Percentiles rank a stretch among this genome's conserved stretches.
These are phyloP conservation scores for Macropodus opercularis DNA, from an alignment of 2,797 vertebrate species.

Conservation along the genomic window DNA sequence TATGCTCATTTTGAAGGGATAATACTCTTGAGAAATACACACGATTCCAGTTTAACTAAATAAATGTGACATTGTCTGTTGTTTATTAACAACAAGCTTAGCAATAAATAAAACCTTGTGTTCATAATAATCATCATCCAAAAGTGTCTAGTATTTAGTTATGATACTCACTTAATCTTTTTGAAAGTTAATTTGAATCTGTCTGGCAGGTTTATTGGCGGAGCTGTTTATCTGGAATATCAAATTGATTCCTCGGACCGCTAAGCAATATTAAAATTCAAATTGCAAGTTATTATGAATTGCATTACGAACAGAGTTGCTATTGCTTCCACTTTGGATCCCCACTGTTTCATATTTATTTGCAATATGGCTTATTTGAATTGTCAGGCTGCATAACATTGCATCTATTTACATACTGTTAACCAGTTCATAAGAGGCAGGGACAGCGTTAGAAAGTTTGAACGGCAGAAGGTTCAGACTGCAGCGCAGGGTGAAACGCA, in stretches of 20 bases:
- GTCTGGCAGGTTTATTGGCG: conserved; percentile 56
- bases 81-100: background rate
- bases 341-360: conserved; percentile 34
- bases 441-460: background rate
- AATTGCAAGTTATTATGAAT: conserved; percentile 32
- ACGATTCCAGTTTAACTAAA: background rate
- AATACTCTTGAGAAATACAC: background rate
- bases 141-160: conserved; percentile 23
- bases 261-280: conserved; percentile 49
- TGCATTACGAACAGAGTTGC: conserved; percentile 31
- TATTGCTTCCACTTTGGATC: conserved; percentile 28
- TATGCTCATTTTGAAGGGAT: conserved; percentile 2
- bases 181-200: conserved; percentile 44
- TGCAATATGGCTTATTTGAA: conserved; percentile 21
- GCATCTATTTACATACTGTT: conserved; percentile 25
- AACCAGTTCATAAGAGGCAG: background rate
- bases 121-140: conserved; percentile 4
- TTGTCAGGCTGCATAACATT: conserved; percentile 23
- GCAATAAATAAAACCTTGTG: conserved; percentile 5
- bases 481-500: background rate
- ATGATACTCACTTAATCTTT: conserved; percentile 41
- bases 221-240: conserved; percentile 52
- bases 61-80: background rate
- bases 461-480: background rate
- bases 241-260: conserved; percentile 37